A percentile compares a stretch with the other conserved stretches of the same genome.
These are phyloP conservation scores for Ailurus styani DNA, from an alignment of 2,113 vertebrate species.

Conservation along the genomic window DNA sequence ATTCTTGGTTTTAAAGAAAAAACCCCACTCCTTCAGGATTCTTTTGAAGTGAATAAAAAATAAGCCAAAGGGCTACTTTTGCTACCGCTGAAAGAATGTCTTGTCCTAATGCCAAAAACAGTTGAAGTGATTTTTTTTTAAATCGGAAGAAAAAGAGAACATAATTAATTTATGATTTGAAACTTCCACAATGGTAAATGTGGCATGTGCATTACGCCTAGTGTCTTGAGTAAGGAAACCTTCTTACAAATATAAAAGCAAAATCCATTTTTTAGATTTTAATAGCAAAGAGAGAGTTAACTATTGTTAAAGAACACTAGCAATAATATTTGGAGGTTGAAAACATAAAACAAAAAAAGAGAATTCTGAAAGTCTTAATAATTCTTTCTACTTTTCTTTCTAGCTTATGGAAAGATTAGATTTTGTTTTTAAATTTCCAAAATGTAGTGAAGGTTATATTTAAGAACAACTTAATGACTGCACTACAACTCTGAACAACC, in stretches of 20 bases:
- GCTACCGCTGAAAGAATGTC: constrained; percentile 51
- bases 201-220: neutral
- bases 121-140: constrained; percentile 43
- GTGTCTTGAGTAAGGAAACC: neutral
- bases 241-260: neutral
- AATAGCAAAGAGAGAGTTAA: neutral
- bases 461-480: neutral
- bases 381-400: neutral
- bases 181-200: neutral
- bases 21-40: neutral
- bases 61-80: constrained; percentile 61
- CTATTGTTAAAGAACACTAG: neutral
- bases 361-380: neutral
- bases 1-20: constrained; percentile 68
- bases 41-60: constrained; percentile 65
- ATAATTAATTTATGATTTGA: neutral
- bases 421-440: neutral
- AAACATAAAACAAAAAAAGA: neutral
- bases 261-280: constrained; percentile 2
- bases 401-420: neutral
- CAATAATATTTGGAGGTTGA: neutral
- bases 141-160: neutral
- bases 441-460: neutral
- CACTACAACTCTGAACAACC: neutral
- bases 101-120: constrained; percentile 63